Conservation (phyloP, 2,113 vertebrate genomes). For the Hystrix brachyura region DNA sequence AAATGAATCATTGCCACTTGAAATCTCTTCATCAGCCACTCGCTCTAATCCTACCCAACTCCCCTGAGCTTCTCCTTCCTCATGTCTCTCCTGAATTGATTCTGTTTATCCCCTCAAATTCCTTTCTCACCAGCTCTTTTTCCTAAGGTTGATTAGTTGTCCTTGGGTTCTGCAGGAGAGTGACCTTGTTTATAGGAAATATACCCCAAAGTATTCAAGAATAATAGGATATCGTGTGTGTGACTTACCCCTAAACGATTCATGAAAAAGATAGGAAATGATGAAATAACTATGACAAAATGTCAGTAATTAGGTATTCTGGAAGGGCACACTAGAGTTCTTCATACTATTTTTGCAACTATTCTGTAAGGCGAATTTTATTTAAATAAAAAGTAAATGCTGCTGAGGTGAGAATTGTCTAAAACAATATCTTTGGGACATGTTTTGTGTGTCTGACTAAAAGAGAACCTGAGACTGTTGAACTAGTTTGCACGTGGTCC, state of each 20-base stretch:
- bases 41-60: not conserved
- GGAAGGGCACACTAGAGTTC: not conserved
- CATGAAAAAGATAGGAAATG: not conserved
- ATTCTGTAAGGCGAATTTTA: not conserved
- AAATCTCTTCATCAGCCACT: not conserved
- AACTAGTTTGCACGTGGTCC: not conserved
- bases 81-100: not conserved
- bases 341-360: not conserved
- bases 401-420: constrained; percentile 26
- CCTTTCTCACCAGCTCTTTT: not conserved
- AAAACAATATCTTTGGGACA: not conserved
- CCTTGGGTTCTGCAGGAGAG: not conserved
- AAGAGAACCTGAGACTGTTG: not conserved
- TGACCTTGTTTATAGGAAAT: not conserved
- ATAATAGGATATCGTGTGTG: not conserved
- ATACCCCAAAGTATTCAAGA: not conserved
- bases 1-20: not conserved
- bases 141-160: not conserved
- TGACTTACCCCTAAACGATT: not conserved
- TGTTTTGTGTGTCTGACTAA: not conserved
- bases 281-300: not conserved
- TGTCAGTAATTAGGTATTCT: not conserved
- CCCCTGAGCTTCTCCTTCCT: not conserved
- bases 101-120: not conserved
- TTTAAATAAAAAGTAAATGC: not conserved